These are phyloP conservation scores for Eucera pruinosa DNA, from an alignment of 2,888 invertebrate species.

Conservation along the genomic window DNA sequence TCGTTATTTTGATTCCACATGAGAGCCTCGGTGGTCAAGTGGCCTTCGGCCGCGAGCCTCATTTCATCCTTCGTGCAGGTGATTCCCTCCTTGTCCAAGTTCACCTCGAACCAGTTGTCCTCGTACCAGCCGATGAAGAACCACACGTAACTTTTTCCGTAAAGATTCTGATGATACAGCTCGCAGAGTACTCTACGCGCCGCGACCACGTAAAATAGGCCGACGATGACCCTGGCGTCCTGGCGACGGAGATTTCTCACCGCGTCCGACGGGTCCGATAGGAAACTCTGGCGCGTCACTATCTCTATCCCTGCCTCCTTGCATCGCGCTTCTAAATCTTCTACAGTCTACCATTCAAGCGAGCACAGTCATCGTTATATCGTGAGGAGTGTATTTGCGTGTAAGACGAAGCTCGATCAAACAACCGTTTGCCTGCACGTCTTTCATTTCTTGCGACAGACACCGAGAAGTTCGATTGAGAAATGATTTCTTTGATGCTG, in stretches of 20 bases:
- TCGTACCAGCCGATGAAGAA: constrained; percentile 99
- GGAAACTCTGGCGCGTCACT: constrained; percentile 97
- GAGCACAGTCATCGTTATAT: not conserved
- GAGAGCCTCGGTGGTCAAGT: constrained; percentile 98
- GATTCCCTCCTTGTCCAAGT: constrained; percentile 93
- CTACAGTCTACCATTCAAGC: constrained; percentile 92
- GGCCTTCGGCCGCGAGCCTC: constrained; percentile 97
- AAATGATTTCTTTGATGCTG: no score
- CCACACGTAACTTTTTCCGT: constrained; percentile 99
- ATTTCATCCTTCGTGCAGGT: constrained; percentile 97
- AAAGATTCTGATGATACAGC: constrained; percentile 96
- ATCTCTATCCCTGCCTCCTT: constrained; percentile 97
- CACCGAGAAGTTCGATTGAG: no score
- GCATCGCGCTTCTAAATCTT: constrained; percentile 97
- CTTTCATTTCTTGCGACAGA: no score
- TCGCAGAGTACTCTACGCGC: constrained; percentile 98
- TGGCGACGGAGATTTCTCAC: constrained; percentile 97
- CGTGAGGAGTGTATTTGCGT: no score
- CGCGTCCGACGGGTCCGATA: constrained; percentile 98
- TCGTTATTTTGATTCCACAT: constrained; percentile 99
- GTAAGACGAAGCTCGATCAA: no score
- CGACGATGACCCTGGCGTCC: constrained; percentile 99
- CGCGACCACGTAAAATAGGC: constrained; percentile 98
- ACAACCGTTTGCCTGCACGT: no score
- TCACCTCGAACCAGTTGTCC: constrained; percentile 98